These are phyloP conservation scores for Cathartes aura DNA, from an alignment of 2,113 vertebrate species.

Conservation along the genomic window DNA sequence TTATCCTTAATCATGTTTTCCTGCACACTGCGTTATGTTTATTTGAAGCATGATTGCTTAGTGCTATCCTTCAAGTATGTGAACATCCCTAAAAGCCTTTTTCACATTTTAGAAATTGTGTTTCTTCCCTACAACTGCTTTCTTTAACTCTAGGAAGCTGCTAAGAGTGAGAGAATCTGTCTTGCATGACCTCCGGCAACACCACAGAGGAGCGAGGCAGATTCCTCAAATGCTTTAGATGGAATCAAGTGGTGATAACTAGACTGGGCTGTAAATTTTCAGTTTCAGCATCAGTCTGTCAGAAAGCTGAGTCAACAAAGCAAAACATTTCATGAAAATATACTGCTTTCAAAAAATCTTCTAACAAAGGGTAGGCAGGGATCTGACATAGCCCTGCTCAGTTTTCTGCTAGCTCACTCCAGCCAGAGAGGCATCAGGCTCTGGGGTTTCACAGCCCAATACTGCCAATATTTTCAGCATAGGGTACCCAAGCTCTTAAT, in stretches of 20 bases:
- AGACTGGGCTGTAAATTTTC: neutral
- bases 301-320: neutral
- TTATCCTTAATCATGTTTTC: neutral
- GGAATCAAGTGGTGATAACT: neutral
- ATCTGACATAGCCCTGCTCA: neutral
- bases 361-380: neutral
- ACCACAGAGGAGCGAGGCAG: neutral
- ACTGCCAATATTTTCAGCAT: neutral
- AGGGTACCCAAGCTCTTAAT: neutral
- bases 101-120: neutral
- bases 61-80: neutral
- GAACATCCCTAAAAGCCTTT: neutral
- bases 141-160: neutral
- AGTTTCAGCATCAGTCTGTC: neutral
- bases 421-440: accelerated
- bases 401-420: neutral
- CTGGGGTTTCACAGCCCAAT: neutral
- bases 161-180: neutral
- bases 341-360: neutral
- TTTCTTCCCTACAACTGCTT: neutral
- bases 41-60: neutral
- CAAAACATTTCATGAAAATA: neutral
- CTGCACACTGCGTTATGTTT: accelerated
- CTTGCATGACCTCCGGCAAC: neutral
- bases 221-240: neutral